phyloP scores from a whole-genome alignment of 1,140 invertebrate species.

The Chironomus striatipennis region DNA sequence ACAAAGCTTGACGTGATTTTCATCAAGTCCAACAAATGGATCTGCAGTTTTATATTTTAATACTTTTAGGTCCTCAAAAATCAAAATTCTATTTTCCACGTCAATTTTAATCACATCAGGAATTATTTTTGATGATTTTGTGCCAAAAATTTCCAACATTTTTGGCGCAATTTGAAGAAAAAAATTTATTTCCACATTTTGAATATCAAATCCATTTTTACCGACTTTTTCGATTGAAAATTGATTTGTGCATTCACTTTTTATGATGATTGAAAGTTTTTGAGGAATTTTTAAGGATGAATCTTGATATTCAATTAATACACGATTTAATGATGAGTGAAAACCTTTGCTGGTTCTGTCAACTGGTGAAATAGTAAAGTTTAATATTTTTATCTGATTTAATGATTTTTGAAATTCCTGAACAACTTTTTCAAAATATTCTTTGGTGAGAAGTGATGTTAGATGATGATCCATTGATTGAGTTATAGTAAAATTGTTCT shows the following conservation, averaged over 20 bases:
- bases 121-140: neutral
- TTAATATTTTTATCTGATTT: no score
- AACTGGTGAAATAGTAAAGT: neutral
- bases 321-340: neutral
- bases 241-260: neutral
- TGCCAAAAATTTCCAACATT: neutral
- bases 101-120: neutral
- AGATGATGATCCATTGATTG: no score
- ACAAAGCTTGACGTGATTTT: slow-evolving; percentile 41
- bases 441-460: no score
- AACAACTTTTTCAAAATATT: no score
- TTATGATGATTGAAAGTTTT: neutral
- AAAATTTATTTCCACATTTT: neutral
- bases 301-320: neutral
- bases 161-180: neutral
- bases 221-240: neutral
- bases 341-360: neutral
- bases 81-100: neutral
- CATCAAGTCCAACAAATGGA: slow-evolving; percentile 43
- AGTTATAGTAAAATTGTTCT: no score
- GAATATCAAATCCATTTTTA: neutral
- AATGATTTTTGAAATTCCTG: no score
- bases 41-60: slow-evolving; percentile 39
- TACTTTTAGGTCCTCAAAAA: slow-evolving; percentile 29
- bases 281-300: neutral